Evolutionary conservation across 2,888 invertebrate species (phyloP), one percentile per base, ranked within the genome.

Genomic region (Catocala sponsa): DNA sequence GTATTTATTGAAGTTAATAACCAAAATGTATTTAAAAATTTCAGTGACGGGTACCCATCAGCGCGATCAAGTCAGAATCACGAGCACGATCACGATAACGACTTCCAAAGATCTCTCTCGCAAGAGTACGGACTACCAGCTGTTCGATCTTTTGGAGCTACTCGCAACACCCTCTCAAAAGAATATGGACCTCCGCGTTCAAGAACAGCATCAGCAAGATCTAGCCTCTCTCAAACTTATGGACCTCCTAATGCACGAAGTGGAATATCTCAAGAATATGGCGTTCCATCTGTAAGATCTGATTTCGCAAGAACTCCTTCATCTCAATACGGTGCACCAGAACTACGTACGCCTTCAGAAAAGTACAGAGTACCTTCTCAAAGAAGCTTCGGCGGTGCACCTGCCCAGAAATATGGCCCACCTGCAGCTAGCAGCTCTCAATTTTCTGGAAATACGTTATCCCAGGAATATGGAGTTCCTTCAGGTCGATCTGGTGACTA

Each of bases 41-140:
- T 6, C 80, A 92, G 92, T 35, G 87, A 91, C 38, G 83, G 90
- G 35, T 92, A 91, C 63, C 72, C 88, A 53, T 68, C 87, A 55
- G 78, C 84, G 0, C 80, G 84, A 6, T 82, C 86, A 6, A 73
- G 78, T 15, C 66, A 74, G 0, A 59, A 59, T 0, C 55, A 59
- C 13, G 57, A 76, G 35, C 76, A 84, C 33, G 79, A 76, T 51
- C 73, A 80, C 43, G 55, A 50, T 35, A 61, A 73, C 7, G 74
- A 74, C 59, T 72, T 76, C 62, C 72, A 78, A 56, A 91, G 78
- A 68, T 76, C 79, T 53, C 66, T 78, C 1, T 83, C 85, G 0
- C 76, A 80, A 41, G 78, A 82, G 68, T 89, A 88, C 12, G 83
- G 83, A 0, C 64, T 73, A 4, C 85, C 86, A 38, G 35, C 35